phyloP scores from a whole-genome alignment of 2,113 vertebrate species.

The Haliaeetus leucogaster region DNA sequence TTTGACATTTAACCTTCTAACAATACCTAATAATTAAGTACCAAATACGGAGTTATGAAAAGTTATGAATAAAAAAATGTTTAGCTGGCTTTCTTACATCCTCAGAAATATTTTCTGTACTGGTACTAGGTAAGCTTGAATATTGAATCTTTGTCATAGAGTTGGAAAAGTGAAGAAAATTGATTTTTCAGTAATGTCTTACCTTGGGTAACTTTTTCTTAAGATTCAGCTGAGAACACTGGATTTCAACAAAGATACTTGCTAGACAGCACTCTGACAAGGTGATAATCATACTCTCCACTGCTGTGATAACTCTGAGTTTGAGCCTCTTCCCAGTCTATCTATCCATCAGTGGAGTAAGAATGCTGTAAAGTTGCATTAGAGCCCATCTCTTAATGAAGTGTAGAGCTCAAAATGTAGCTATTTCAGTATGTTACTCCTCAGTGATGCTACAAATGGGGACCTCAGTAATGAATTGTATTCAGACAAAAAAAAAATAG shows the following conservation, averaged over 20 bases:
- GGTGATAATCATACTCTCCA: rapidly evolving
- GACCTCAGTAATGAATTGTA: neutral
- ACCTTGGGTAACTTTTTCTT: neutral
- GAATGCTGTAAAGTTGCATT: neutral
- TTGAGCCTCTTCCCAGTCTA: neutral
- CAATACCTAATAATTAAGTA: neutral
- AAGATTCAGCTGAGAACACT: neutral
- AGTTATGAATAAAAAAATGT: neutral
- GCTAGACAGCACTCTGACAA: neutral
- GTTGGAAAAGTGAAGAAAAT: neutral
- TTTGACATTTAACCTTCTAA: neutral
- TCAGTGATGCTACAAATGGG: neutral
- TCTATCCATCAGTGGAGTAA: neutral
- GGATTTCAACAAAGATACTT: neutral
- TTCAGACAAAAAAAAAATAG: neutral
- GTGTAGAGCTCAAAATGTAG: neutral
- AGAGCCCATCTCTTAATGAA: neutral
- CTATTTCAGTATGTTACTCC: neutral
- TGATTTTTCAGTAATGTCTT: neutral
- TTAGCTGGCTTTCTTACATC: neutral
- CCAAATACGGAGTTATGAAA: neutral
- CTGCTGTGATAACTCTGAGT: neutral
- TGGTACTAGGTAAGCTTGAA: neutral
- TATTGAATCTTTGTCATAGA: neutral
- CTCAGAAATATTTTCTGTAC: neutral